These are phyloP conservation scores for Camelus bactrianus DNA, from an alignment of 2,113 vertebrate genomes.

Conservation along the genomic window DNA sequence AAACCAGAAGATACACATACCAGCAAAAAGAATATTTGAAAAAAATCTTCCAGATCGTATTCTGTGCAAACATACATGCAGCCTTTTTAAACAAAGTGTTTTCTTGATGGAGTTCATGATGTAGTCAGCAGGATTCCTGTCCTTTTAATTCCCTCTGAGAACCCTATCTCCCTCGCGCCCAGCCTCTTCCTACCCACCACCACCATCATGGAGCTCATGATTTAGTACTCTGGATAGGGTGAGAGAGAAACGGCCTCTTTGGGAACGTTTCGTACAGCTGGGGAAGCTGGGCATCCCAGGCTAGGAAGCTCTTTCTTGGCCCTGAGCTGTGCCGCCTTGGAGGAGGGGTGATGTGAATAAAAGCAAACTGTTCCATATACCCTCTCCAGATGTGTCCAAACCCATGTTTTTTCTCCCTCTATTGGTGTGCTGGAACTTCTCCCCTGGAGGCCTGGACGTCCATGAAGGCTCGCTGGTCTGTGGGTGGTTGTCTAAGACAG, in stretches of 20 bases:
- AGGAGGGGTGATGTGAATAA: not conserved
- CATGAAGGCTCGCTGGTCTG: not conserved
- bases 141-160: not conserved
- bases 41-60: conserved; percentile 17
- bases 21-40: conserved; percentile 35
- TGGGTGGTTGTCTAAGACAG: not conserved
- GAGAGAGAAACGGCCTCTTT: not conserved
- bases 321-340: not conserved
- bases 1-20: not conserved
- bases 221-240: not conserved
- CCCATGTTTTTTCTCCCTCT: not conserved
- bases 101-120: not conserved
- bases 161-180: not conserved
- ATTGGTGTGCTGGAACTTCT: not conserved
- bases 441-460: not conserved
- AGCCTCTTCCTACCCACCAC: not conserved
- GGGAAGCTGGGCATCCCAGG: not conserved
- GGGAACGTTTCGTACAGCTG: not conserved
- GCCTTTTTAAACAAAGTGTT: not conserved
- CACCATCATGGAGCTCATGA: not conserved
- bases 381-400: not conserved
- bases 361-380: not conserved
- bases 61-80: not conserved
- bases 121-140: not conserved
- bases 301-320: not conserved